Conservation (phyloP, 2,113 vertebrate genomes). For the Mesoclemmys tuberculata region DNA sequence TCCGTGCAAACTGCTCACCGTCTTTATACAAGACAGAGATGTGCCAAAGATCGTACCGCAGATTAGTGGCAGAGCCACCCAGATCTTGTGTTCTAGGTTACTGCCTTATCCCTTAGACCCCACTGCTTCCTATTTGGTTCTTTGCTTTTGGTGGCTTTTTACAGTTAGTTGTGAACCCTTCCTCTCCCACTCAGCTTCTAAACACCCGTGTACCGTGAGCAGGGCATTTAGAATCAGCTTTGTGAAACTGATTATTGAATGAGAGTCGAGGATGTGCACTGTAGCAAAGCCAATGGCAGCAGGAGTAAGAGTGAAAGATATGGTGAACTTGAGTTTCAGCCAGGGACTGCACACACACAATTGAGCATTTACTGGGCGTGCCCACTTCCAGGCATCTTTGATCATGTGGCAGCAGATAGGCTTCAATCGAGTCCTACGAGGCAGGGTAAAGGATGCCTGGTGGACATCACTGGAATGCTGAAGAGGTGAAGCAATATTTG, state of each 20-base stretch:
- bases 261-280: not conserved
- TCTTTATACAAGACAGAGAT: not conserved
- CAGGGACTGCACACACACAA: not conserved
- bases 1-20: not conserved
- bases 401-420: not conserved
- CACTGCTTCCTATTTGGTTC: not conserved
- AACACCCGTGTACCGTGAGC: not conserved
- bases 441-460: not conserved
- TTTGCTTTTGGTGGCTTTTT: too few species aligned
- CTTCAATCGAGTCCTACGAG: not conserved
- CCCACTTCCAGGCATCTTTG: too few species aligned
- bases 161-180: not conserved
- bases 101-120: not conserved
- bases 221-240: not conserved
- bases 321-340: not conserved
- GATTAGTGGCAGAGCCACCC: fast-evolving
- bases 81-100: fast-evolving
- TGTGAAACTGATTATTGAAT: not conserved
- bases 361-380: not conserved
- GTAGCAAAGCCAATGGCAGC: fast-evolving
- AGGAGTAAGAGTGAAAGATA: fast-evolving
- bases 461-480: not conserved
- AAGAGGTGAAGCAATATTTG: not conserved
- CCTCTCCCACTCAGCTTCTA: not conserved
- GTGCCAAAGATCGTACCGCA: not conserved